phyloP scores from a whole-genome alignment of 2,113 vertebrate species.

The Calidris pugnax region DNA sequence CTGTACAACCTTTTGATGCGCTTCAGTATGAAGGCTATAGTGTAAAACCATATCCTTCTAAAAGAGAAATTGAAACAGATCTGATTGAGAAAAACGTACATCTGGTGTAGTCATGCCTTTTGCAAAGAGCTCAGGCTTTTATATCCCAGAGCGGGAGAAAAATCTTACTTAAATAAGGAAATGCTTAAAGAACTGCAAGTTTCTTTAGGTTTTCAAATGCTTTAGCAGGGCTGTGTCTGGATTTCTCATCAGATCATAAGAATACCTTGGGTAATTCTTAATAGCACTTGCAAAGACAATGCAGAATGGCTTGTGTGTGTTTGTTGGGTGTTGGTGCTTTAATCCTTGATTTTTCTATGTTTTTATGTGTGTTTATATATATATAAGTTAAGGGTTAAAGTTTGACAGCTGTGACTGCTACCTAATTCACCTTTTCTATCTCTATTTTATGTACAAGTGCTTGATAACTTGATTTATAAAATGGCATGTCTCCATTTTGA shows the following conservation, averaged over 20 bases:
- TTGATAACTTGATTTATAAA: neutral
- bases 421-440: slow-evolving; percentile 10
- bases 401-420: slow-evolving; percentile 18
- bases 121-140: neutral
- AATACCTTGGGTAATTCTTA: neutral
- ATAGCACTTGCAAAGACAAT: slow-evolving; percentile 25
- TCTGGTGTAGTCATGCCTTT: neutral
- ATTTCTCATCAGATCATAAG: slow-evolving; percentile 60
- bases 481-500: neutral
- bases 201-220: slow-evolving; percentile 28
- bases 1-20: neutral
- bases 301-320: neutral
- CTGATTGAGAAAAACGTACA: slow-evolving; percentile 5
- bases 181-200: neutral
- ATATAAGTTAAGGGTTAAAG: neutral
- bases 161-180: neutral
- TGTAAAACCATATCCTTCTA: neutral
- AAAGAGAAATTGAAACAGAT: neutral
- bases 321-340: slow-evolving; percentile 18
- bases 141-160: neutral
- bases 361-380: neutral
- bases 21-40: neutral
- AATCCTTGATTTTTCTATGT: slow-evolving; percentile 11
- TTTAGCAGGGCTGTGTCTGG: slow-evolving; percentile 27
- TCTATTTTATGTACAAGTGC: neutral